Base-by-base conservation (phyloP, 2,113 vertebrate species). In the Colinus virginianus region DNA sequence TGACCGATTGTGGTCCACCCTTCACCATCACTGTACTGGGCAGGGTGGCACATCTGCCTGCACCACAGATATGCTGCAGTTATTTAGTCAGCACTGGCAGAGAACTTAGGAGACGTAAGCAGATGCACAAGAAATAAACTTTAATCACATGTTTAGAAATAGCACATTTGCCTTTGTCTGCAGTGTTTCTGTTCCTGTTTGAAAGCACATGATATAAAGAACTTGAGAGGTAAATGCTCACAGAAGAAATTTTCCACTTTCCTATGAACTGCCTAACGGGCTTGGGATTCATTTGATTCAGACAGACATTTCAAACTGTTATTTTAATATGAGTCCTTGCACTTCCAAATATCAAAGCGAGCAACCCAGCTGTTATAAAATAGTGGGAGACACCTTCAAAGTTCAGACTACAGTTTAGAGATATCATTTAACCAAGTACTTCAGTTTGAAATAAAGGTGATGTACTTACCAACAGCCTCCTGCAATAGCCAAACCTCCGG, bases 401-500 rank as follows among this genome's bases (percentile, higher is more conserved):
- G 16, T 55, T 64, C 74, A 90, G 43, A 13, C 13, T 32, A 58
- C 1, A 55, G 42, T 58, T 76, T 28, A 46, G 78, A 84, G 53
- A 55, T 15, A n/a, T 0, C 59, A 3, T 26, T 53, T 9, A 56
- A 62, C 15, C 72, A 36, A 70, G 76, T 58, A 71, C 20, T 77
- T 42, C 16, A 32, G 49, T 76, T 21, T 43, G 40, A 56, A 34
- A 42, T 14, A n/a, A 78, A 64, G 42, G 5, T 28, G 62, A 46
- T n/a, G n/a, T 64, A 96, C 98, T 99, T 96, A 99, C 99, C 98
- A 99, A 96, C 72, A 99, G 98, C 90, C 99, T 98, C 92, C 99
- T 98, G 97, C 99, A 99, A 96, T 99, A 99, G 59, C 99, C 99
- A 78, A 99, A 99, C 84, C 99, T 97, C 84, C 99, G 98, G 97